Percentiles rank a stretch among this genome's conserved stretches.
Evolutionary conservation across 2,888 invertebrate genomes (phyloP).

Genomic region (Nowickia ferox): DNA sequence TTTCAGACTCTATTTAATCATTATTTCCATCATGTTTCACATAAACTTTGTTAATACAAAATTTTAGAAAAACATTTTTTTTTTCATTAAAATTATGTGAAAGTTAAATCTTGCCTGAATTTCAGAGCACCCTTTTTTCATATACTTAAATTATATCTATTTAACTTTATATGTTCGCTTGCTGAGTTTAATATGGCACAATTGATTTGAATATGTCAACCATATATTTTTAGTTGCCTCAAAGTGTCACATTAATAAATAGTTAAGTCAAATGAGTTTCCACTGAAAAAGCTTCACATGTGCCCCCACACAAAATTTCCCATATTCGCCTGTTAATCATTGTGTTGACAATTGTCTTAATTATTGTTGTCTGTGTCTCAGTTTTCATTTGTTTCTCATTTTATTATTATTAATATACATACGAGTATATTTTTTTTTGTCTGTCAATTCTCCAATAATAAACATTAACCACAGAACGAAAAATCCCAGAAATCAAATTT

Average conservation of each 20-base stretch:
- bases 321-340: conserved; percentile 51
- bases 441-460: conserved; percentile 30
- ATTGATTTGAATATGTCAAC: conserved; percentile 24
- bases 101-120: not conserved
- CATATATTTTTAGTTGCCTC: conserved; percentile 16
- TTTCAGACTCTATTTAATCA: no score
- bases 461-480: conserved; percentile 56
- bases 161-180: not conserved
- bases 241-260: conserved; percentile 56
- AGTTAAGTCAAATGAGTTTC: conserved; percentile 44
- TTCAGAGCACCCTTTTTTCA: not conserved
- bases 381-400: conserved; percentile 45
- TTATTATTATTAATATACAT: not conserved
- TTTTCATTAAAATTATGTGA: no score
- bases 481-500: conserved; percentile 62
- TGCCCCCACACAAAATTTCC: conserved; percentile 16
- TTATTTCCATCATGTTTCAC: no score
- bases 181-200: not conserved
- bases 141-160: not conserved
- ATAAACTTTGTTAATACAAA: no score
- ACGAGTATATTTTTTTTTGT: not conserved
- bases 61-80: no score
- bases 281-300: conserved; percentile 24
- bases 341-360: conserved; percentile 64
- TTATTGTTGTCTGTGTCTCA: conserved; percentile 47